Conservation (phyloP, 35 echinoderm and acorn worm genomes). For the Heliocidaris tuberculata region DNA sequence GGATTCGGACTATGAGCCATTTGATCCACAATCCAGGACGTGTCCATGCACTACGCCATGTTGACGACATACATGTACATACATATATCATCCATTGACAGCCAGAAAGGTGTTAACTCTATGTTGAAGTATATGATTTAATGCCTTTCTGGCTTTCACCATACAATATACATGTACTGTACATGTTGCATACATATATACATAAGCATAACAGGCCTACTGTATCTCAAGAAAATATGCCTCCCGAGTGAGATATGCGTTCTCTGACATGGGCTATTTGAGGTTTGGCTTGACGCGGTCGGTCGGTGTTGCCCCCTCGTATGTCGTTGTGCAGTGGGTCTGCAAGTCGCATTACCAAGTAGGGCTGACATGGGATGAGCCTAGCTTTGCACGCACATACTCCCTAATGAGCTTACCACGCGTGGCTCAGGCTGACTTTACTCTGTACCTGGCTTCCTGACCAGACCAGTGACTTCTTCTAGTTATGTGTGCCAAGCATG, state of each 20-base stretch:
- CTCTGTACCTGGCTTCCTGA: constrained; percentile 28
- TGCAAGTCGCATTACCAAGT: not conserved
- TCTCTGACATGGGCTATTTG: not conserved
- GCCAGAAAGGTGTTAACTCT: no score
- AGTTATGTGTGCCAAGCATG: not conserved
- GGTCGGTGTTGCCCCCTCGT: not conserved
- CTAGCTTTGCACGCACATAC: constrained; percentile 34
- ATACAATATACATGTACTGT: no score
- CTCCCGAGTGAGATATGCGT: not conserved
- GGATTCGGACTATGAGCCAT: no score
- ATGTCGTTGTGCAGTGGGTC: not conserved
- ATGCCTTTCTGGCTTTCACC: no score
- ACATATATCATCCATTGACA: no score
- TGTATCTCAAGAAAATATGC: not conserved
- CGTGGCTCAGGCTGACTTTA: not conserved
- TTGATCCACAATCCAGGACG: no score
- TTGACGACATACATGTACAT: no score
- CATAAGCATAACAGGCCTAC: no score
- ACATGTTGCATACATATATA: no score
- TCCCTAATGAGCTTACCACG: constrained; percentile 28
- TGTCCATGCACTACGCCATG: no score
- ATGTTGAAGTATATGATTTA: no score
- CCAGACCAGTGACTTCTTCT: constrained; percentile 12
- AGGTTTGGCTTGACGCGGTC: not conserved
- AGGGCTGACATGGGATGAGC: constrained; percentile 12